Evolutionary conservation across 30 jellyfish, hydroid and myxozoan species (phyloP).

Genomic region (Catostylus mosaicus): DNA sequence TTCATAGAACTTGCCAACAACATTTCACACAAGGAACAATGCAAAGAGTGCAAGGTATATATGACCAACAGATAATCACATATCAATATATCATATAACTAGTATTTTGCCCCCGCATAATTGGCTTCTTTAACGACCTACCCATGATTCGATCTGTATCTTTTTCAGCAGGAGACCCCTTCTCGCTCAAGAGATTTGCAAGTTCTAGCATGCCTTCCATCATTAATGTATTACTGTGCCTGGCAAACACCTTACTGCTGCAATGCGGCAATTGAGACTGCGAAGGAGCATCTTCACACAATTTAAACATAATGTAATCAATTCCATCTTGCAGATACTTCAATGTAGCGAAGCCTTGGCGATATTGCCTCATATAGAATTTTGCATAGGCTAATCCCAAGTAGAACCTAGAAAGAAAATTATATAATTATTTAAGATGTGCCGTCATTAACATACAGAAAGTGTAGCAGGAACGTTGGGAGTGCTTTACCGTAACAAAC

Average conservation of each 20-base stretch:
- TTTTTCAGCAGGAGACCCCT: not conserved
- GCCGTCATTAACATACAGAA: too few relatives aligned
- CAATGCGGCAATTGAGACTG: slow-evolving; percentile 12
- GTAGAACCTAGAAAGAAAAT: slow-evolving; percentile 35
- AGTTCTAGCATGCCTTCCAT: slow-evolving; percentile 73
- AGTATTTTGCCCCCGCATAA: too few relatives aligned
- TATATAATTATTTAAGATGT: too few relatives aligned
- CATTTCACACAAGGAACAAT: too few relatives aligned
- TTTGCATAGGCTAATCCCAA: slow-evolving; percentile 65
- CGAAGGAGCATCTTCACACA: slow-evolving; percentile 23
- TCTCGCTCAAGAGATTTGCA: slow-evolving; percentile 36
- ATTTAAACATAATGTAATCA: slow-evolving; percentile 32
- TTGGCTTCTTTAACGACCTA: too few relatives aligned
- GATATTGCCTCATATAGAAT: not conserved
- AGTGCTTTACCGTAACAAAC: too few relatives aligned
- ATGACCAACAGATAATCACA: too few relatives aligned
- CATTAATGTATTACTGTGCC: slow-evolving; percentile 56
- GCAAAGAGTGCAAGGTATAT: too few relatives aligned
- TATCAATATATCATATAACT: too few relatives aligned
- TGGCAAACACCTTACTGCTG: slow-evolving; percentile 49
- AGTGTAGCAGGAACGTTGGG: too few relatives aligned
- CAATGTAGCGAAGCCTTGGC: slow-evolving; percentile 1
- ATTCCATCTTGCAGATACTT: slow-evolving; percentile 55
- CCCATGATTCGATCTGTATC: slow-evolving; percentile 7
- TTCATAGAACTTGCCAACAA: too few relatives aligned